These are phyloP conservation scores for Callaeas wilsoni DNA, from an alignment of 2,113 vertebrate genomes.

Conservation along the genomic window DNA sequence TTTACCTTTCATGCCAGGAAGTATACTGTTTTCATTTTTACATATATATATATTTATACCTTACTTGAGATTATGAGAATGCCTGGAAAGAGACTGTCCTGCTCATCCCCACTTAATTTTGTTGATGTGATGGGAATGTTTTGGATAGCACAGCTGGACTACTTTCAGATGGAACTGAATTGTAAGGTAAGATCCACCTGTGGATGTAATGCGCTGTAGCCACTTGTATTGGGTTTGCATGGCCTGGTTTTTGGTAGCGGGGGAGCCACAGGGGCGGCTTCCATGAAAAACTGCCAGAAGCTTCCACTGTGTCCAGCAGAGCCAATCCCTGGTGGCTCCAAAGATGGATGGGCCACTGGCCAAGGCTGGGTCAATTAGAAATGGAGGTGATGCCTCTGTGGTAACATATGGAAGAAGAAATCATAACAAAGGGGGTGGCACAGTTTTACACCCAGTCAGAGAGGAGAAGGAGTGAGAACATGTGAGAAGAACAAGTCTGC, in stretches of 20 bases:
- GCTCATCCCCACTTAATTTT: neutral
- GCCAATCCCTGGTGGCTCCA: neutral
- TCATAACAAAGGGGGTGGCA: fast-evolving
- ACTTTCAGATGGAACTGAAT: neutral
- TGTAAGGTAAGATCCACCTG: neutral
- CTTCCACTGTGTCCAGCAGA: neutral
- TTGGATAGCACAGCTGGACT: neutral
- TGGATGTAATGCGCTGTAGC: neutral
- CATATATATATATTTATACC: fast-evolving
- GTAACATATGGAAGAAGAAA: neutral
- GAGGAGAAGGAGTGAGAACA: neutral
- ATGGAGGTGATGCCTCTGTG: fast-evolving
- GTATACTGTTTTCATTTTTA: neutral
- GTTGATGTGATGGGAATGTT: neutral
- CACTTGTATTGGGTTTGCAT: neutral
- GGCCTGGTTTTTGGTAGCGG: fast-evolving
- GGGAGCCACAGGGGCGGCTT: neutral
- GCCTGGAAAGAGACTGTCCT: neutral
- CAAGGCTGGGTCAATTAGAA: neutral
- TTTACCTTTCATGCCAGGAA: neutral
- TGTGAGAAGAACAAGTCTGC: neutral
- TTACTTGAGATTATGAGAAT: neutral
- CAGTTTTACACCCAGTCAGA: neutral
- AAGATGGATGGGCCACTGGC: fast-evolving
- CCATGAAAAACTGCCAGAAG: neutral